Percentiles rank a stretch among this genome's conserved stretches.
Evolutionary conservation across 2,888 invertebrate species (phyloP).

Genomic region (Torymus auratus): DNA sequence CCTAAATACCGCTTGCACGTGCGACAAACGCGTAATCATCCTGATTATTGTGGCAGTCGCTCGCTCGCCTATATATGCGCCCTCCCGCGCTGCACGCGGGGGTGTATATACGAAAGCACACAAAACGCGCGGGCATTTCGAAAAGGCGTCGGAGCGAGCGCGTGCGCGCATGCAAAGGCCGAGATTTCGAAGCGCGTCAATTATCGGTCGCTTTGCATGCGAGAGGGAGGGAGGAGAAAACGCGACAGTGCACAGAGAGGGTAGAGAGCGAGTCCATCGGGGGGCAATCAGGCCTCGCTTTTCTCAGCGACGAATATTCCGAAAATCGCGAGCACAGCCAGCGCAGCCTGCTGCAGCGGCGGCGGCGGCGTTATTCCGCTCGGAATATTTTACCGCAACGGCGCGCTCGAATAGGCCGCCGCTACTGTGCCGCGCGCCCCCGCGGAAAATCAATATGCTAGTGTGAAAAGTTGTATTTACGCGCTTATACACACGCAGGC

Average conservation of each 20-base stretch:
- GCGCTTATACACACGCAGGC: constrained; percentile 9
- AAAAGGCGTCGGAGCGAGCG: neutral
- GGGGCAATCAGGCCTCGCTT: constrained; percentile 37
- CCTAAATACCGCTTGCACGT: neutral
- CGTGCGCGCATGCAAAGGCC: neutral
- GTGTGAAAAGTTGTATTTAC: constrained; percentile 64
- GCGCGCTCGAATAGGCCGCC: constrained; percentile 56
- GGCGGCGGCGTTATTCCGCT: constrained; percentile 38
- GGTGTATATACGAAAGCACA: neutral
- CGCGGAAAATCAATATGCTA: constrained; percentile 67
- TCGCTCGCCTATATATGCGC: neutral
- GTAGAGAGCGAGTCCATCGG: neutral
- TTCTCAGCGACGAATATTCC: constrained; percentile 18
- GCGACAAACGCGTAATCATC: constrained; percentile 24
- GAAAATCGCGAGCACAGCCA: neutral
- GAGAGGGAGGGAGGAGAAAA: neutral
- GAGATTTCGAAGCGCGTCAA: constrained; percentile 35
- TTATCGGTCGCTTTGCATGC: constrained; percentile 12
- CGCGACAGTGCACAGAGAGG: neutral
- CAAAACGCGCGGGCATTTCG: neutral
- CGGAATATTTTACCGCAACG: constrained; percentile 54
- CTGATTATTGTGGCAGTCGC: constrained; percentile 22
- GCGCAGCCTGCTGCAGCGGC: no score
- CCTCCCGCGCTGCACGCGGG: no score
- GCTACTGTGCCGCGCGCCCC: neutral